Base-by-base conservation (phyloP, 2,888 invertebrate species). In the Aporophyla nigra region DNA sequence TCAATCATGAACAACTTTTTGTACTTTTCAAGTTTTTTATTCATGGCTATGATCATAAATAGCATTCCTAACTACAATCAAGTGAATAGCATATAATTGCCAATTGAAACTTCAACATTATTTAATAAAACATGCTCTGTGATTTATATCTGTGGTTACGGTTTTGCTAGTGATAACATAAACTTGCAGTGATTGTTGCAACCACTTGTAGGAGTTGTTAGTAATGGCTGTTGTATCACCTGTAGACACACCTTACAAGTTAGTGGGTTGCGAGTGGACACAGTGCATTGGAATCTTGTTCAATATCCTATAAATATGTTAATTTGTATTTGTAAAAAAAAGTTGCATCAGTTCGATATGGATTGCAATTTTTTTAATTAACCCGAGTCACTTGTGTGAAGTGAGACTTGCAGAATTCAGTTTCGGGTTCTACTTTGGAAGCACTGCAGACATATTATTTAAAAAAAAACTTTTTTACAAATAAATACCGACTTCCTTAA, bases 221-320 rank as follows among this genome's bases (percentile, higher is more conserved):
- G 14, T 80, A 74, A 14, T 6, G 9, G 40, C 16, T 14, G 16
- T 16, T n/a, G 27, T 4, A 46, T 43, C 27, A 40, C 49, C 7
- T 49, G 21, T 12, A 33, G 14, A 27, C 6, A 24, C 12, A 46
- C 24, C 21, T 9, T 21, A 53, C 16, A 46, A 51, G 19, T 71
- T 40, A 21, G 16, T 19, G 19, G 54, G n/a, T 56, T 56, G 54
- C 67, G 27, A 51, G 49, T 77, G 68, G 56, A 43, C n/a, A 43
- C 21, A 24, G 3, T 76, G 46, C 6, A 56, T 56, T 56, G 12
- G 12, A 27, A 40, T 14, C 49, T 24, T 33, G 21, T 33, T 46
- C 46, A 49, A n/a, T 54, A 51, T 24, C 21, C 2, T 62, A 5
- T 46, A 24, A 16, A 53, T n/a, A 40, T n/a, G 5, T 49, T 61